Evolutionary conservation across 2,888 invertebrate species (phyloP), one percentile per base, ranked within the genome.

Genomic region (Eumerus sabulonum): DNA sequence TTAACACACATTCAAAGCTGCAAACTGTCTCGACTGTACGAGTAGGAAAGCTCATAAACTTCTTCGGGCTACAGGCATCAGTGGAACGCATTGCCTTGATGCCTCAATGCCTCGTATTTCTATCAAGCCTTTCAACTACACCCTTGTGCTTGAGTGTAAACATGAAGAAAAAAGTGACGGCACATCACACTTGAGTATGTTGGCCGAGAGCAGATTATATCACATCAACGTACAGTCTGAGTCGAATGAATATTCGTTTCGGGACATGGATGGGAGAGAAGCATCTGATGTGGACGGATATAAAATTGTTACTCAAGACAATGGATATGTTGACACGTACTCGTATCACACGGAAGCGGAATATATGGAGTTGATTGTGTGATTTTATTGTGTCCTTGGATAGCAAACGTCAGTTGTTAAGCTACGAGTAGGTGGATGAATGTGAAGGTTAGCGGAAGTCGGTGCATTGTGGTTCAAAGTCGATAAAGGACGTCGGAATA

Each of bases 1-100:
- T 74, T 73, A 68, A 56, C 62, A 71, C 54, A 48, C 62, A 70
- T 53, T 59, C 38, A 19, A 38, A 19, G n/a, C n/a, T 17, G 38
- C 27, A 45, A 53, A 45, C 47, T 66, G 18, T 47, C 54, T n/a
- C 27, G 27, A 27, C 40, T 40, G 40, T n/a, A n/a, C 40, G 40
- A 11, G 40, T 40, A n/a, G 40, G 9, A 40, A 9, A 7, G 27
- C 7, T 27, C 7, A 27, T 27, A 7, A 4, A 7, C 27, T 27
- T 27, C 27, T 27, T 27, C 27, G 27, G 27, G 27, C 3, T 18
- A 18, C 11, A 16, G 18, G 35, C 13, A 38, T 17, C 36, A 40
- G 3, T 50, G 36, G 11, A 19, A 60, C 19, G 7, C 14, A 38
- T 40, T n/a, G n/a, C n/a, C n/a, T 40, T 56, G 47, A 19, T 54